Percentiles rank a stretch among this genome's conserved stretches.
These are phyloP conservation scores for Chrysemys picta DNA, from an alignment of 2,113 vertebrate genomes.

Conservation along the genomic window DNA sequence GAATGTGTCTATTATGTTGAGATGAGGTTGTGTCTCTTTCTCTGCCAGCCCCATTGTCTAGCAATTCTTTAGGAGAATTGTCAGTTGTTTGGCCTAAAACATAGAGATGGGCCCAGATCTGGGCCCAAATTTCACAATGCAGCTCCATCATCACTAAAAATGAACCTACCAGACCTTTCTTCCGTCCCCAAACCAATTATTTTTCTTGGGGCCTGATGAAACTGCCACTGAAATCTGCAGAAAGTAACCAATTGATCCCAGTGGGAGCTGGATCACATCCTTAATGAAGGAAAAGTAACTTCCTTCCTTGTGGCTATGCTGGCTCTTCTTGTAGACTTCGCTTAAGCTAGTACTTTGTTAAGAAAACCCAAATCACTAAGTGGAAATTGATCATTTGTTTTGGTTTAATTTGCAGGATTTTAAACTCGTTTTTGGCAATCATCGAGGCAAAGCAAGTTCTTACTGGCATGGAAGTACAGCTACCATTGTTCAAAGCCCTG, in stretches of 20 bases:
- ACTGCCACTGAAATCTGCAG: background rate
- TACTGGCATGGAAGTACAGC: constrained; percentile 92
- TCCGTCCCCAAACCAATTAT: background rate
- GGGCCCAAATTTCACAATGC: background rate
- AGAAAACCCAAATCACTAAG: background rate
- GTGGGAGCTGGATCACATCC: background rate
- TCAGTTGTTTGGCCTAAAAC: background rate
- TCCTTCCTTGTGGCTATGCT: background rate
- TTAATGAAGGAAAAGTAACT: rapidly evolving
- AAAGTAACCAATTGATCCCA: background rate
- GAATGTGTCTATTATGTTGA: background rate
- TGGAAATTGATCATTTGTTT: constrained; percentile 22
- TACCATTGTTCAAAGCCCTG: constrained; percentile 85
- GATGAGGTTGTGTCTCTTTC: background rate
- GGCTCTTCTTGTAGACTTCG: background rate
- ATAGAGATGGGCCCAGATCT: background rate
- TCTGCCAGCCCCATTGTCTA: background rate
- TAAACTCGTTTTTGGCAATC: constrained; percentile 87
- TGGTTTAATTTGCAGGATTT: constrained; percentile 85
- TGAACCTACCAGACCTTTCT: background rate
- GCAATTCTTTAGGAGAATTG: background rate
- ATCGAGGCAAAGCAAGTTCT: constrained; percentile 69
- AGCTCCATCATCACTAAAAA: background rate
- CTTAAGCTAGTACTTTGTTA: background rate
- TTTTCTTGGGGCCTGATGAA: background rate